Base-by-base conservation (phyloP, 2,797 vertebrate species). In the Siniperca scherzeri region DNA sequence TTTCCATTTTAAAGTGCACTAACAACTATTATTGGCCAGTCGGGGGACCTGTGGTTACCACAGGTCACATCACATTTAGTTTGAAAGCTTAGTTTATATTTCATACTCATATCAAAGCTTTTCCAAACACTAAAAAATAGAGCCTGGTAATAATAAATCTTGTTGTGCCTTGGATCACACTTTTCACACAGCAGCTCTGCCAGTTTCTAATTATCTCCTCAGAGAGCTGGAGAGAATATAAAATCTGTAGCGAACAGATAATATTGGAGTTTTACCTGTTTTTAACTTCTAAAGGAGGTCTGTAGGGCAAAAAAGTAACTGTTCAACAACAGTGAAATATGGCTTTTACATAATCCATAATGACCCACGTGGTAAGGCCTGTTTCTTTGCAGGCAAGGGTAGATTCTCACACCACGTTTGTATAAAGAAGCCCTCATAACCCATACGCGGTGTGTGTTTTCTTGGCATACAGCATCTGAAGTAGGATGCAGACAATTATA, bases 181-280 rank as follows among this genome's bases (percentile, higher is more conserved):
- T 81, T 89, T 87, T 87, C 81, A 86, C 76, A 83, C 80, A 61
- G 85, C 86, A 68, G 60, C 87, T 81, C 70, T 86, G 81, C 85
- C 90, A 89, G 85, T 72, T 89, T 85, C 82, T 90, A 87, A 89
- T 89, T 82, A 86, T 81, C 78, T 88, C 90, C 86, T 87, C 83
- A 62, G 89, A 89, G 81, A 88, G 52, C 42, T 12, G 17, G 16
- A 48, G 70, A 62, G 21, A 76, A 0, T 48, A 40, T 60, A 59
- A 81, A 85, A 80, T 36, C 38, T 77, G 84, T 65, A 19, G 77
- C 60, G 19, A 73, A 53, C 77, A 78, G 73, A 83, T 86, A 80
- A 78, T 60, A 71, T 12, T 19, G n/a, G 17, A 40, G 73, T 80
- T 87, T 78, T 77, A 87, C 81, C 80, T 88, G 87, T 73, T 46